A percentile compares a stretch with the other conserved stretches of the same genome.
Conservation (phyloP, 2,797 vertebrate species). For the Cynopterus sphinx region DNA sequence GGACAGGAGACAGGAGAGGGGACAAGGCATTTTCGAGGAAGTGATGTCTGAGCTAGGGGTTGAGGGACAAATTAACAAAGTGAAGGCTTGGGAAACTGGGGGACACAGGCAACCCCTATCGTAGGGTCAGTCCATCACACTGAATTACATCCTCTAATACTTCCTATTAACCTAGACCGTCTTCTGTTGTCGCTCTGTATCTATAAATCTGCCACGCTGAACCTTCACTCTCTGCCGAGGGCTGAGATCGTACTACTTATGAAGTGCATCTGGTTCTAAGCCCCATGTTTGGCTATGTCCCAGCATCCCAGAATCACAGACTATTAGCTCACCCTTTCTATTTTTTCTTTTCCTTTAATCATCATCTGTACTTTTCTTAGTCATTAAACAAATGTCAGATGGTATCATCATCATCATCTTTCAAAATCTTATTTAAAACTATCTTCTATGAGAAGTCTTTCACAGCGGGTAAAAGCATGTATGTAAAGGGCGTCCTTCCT, state of each 20-base stretch:
- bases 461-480: not conserved
- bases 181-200: not conserved
- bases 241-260: not conserved
- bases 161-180: not conserved
- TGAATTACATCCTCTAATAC: not conserved
- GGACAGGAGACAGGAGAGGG: not conserved
- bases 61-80: not conserved
- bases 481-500: not conserved
- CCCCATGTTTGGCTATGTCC: not conserved
- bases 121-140: not conserved
- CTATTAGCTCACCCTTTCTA: not conserved
- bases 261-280: not conserved
- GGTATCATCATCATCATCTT: not conserved
- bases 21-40: not conserved
- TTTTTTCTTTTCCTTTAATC: not conserved
- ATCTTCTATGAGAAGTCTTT: not conserved
- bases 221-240: not conserved
- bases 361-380: not conserved
- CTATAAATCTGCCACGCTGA: not conserved
- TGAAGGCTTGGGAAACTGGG: not conserved
- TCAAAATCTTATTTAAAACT: not conserved
- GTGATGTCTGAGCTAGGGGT: not conserved
- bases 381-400: not conserved
- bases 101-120: not conserved
- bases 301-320: not conserved